Evolutionary conservation across 2,113 vertebrate genomes (phyloP).

Genomic region (Octodon degus): DNA sequence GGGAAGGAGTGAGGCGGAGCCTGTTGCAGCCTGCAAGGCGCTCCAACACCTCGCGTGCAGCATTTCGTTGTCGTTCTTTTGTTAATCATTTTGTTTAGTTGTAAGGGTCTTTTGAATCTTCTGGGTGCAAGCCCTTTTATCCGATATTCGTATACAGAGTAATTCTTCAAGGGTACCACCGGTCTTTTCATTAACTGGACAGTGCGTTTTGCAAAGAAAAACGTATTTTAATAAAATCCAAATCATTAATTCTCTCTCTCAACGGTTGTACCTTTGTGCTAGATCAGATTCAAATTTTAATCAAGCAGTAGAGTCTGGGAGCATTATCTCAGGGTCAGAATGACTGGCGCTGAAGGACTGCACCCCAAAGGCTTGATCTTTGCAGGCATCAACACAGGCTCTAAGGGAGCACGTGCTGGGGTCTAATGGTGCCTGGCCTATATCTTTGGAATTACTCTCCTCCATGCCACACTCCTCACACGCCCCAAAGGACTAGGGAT

Average conservation of each 20-base stretch:
- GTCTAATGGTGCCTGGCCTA: neutral
- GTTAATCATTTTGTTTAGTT: neutral
- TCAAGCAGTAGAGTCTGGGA: neutral
- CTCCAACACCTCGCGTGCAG: neutral
- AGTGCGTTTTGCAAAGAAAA: neutral
- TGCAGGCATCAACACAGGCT: neutral
- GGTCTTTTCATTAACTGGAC: neutral
- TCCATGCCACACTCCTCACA: neutral
- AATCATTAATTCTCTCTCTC: neutral
- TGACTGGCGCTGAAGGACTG: neutral
- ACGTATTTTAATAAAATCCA: neutral
- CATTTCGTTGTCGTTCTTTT: neutral
- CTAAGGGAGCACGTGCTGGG: neutral
- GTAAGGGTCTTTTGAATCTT: neutral
- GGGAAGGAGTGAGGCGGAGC: neutral
- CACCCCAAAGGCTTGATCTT: neutral
- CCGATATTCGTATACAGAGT: neutral
- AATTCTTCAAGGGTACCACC: neutral
- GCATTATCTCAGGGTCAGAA: neutral
- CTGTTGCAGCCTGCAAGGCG: neutral
- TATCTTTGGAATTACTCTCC: neutral
- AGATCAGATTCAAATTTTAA: neutral
- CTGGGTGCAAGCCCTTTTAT: neutral
- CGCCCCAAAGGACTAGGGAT: neutral
- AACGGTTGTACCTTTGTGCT: neutral